A percentile compares a stretch with the other conserved stretches of the same genome.
These are phyloP conservation scores for Melanaphis sacchari DNA, from an alignment of 1,140 invertebrate genomes.

Conservation along the genomic window DNA sequence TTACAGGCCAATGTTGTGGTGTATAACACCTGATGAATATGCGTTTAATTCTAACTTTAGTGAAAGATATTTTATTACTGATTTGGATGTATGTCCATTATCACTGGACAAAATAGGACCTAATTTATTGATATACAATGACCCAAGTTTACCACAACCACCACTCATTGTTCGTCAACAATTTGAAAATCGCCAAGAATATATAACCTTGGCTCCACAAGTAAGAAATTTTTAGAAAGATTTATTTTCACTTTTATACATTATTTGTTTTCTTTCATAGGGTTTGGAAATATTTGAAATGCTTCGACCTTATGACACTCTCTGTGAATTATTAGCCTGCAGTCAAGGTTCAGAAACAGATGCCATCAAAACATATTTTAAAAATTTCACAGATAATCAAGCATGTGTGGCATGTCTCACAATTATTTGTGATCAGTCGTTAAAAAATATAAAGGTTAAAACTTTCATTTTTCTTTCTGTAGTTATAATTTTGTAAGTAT, in stretches of 20 bases:
- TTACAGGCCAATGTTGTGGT: constrained; percentile 68
- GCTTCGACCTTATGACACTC: constrained; percentile 84
- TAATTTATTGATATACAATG: constrained; percentile 44
- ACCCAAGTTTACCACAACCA: constrained; percentile 43
- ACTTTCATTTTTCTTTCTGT: background rate
- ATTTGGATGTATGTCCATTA: constrained; percentile 85
- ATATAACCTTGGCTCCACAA: constrained; percentile 85
- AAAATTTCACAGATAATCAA: constrained; percentile 81
- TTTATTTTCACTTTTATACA: background rate
- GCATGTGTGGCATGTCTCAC: constrained; percentile 86
- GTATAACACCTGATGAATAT: constrained; percentile 75
- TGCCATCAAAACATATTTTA: constrained; percentile 86
- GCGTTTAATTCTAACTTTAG: constrained; percentile 71
- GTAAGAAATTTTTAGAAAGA: constrained; percentile 63
- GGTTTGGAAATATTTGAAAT: constrained; percentile 86
- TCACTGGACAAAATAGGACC: constrained; percentile 73
- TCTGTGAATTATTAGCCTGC: constrained; percentile 80
- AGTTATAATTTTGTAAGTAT: background rate
- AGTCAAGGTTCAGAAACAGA: constrained; percentile 85
- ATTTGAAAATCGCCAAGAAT: constrained; percentile 73
- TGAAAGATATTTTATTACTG: constrained; percentile 78
- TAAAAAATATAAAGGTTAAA: constrained; percentile 30
- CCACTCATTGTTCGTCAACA: constrained; percentile 59
- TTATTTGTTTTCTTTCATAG: constrained; percentile 62
- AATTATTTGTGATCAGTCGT: constrained; percentile 50